Conservation (phyloP, 1,140 invertebrate genomes). For the Halictus rubicundus region DNA sequence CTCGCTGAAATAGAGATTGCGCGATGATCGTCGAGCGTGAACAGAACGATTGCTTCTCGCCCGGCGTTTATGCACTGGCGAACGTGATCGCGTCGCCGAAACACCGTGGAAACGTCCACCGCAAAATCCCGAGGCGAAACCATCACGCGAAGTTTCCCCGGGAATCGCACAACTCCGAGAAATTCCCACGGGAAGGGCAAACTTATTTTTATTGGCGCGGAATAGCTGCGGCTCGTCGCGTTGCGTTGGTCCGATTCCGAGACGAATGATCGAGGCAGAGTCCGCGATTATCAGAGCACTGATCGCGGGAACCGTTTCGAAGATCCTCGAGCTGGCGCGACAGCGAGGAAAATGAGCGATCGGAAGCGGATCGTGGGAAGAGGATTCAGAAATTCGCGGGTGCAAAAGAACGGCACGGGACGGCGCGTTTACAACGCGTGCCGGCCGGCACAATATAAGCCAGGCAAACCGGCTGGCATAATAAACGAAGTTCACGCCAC, state of each 20-base stretch:
- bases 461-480: conserved; percentile 61
- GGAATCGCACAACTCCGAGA: too few relatives aligned
- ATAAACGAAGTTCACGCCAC: conserved; percentile 61
- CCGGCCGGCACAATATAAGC: conserved; percentile 60
- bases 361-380: conserved; percentile 6
- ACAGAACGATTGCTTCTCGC: too few relatives aligned
- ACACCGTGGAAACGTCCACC: background rate
- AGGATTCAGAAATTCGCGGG: background rate
- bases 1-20: background rate
- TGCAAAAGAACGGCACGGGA: conserved; percentile 36
- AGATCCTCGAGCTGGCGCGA: background rate
- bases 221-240: too few relatives aligned
- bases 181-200: too few relatives aligned
- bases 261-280: too few relatives aligned
- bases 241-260: too few relatives aligned
- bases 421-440: conserved; percentile 47
- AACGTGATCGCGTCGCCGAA: background rate
- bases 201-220: too few relatives aligned
- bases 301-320: background rate
- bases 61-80: too few relatives aligned
- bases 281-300: too few relatives aligned
- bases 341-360: background rate
- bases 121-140: background rate
- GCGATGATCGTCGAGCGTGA: too few relatives aligned
- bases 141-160: background rate